A percentile compares a stretch with the other conserved stretches of the same genome.
These are phyloP conservation scores for Pantelozetes paolii DNA, from an alignment of 2,888 invertebrate species.

Conservation along the genomic window DNA sequence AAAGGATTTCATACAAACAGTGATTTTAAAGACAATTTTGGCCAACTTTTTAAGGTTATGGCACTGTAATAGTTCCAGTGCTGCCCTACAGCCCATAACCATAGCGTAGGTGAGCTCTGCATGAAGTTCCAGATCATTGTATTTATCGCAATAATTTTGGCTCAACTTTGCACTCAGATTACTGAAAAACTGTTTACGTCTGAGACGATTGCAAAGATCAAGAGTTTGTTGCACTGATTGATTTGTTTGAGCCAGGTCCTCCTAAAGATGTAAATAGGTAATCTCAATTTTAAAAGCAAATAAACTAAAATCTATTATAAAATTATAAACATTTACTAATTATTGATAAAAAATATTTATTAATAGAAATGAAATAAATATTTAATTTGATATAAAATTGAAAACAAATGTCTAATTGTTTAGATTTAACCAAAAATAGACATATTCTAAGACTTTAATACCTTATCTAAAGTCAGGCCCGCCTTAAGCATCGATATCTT, in stretches of 20 bases:
- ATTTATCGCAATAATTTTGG: slow-evolving; percentile 37
- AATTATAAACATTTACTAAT: too few relatives aligned
- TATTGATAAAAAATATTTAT: too few relatives aligned
- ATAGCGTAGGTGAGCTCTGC: slow-evolving; percentile 40
- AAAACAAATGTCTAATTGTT: too few relatives aligned
- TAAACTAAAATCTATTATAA: not conserved
- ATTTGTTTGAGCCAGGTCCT: slow-evolving; percentile 26
- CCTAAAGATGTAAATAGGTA: not conserved
- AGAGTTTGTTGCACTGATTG: slow-evolving; percentile 20
- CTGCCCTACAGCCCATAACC: slow-evolving; percentile 29
- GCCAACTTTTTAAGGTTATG: slow-evolving; percentile 40
- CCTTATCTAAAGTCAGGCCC: slow-evolving; percentile 30
- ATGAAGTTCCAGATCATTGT: slow-evolving; percentile 36
- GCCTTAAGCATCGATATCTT: slow-evolving; percentile 36
- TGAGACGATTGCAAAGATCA: slow-evolving; percentile 26
- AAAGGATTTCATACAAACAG: slow-evolving; percentile 33
- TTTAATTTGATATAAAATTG: too few relatives aligned
- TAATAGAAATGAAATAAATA: too few relatives aligned
- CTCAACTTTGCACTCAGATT: slow-evolving; percentile 11
- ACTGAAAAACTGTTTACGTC: slow-evolving; percentile 32
- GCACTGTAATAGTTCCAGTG: slow-evolving; percentile 32
- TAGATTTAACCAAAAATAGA: too few relatives aligned
- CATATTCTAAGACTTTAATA: too few relatives aligned
- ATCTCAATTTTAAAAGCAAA: too few relatives aligned
- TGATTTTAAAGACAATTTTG: slow-evolving; percentile 38